These are phyloP conservation scores for Bombylius major DNA, from an alignment of 2,888 invertebrate species.

Conservation along the genomic window DNA sequence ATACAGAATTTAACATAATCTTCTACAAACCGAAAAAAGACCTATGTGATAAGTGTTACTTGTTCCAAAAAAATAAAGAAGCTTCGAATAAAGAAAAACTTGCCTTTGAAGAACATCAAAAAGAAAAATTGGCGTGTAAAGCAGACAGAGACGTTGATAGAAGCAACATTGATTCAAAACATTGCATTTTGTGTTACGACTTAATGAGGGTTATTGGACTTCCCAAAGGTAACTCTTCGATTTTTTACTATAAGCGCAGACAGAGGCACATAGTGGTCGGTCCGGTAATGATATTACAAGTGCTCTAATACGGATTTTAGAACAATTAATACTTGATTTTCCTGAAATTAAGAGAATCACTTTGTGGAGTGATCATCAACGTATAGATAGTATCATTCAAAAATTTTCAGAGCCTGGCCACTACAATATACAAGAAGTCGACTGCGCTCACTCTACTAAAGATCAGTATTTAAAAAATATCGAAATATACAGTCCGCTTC, in stretches of 20 bases:
- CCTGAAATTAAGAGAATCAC: background rate
- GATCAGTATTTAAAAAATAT: background rate
- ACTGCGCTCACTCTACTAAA: background rate
- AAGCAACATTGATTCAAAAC: background rate
- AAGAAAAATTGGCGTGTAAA: background rate
- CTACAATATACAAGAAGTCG: background rate
- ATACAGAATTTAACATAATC: no score
- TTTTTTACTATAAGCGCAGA: background rate
- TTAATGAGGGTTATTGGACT: background rate
- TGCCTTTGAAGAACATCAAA: background rate
- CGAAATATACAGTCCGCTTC: background rate
- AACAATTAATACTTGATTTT: background rate
- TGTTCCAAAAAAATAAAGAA: no score
- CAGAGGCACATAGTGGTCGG: background rate
- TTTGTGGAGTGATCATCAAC: background rate
- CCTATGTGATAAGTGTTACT: background rate
- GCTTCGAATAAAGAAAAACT: no score
- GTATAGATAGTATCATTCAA: background rate
- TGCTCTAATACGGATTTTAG: background rate
- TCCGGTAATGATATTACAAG: background rate
- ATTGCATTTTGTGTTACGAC: background rate
- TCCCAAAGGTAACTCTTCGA: background rate
- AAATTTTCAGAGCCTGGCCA: background rate
- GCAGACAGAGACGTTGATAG: background rate
- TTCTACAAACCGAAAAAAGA: background rate